Evolutionary conservation across 1,140 invertebrate genomes (phyloP).

Genomic region (Physella acuta): DNA sequence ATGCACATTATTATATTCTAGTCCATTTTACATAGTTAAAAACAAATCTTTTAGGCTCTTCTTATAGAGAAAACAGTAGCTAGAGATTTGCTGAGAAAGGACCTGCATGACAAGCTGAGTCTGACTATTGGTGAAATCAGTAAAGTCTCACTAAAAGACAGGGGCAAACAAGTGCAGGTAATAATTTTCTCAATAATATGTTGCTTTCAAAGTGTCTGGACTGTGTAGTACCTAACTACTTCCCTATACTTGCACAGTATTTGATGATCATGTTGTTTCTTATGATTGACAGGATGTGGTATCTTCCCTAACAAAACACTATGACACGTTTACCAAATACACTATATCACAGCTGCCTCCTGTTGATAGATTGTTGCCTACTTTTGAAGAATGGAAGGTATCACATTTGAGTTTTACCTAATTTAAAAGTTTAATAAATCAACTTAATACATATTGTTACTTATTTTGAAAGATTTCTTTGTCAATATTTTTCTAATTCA

Average conservation of each 20-base stretch:
- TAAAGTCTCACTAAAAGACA: constrained; percentile 8
- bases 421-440: background rate
- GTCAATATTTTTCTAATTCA: background rate
- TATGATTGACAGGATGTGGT: constrained; percentile 13
- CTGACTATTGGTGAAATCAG: constrained; percentile 15
- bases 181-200: too few species aligned
- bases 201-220: too few species aligned
- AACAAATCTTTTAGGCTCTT: constrained; percentile 7
- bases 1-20: background rate
- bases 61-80: constrained; percentile 12
- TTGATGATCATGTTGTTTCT: too few species aligned
- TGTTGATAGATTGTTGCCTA: constrained; percentile 8
- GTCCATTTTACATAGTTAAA: background rate
- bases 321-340: constrained; percentile 10
- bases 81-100: background rate
- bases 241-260: too few species aligned
- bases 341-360: background rate
- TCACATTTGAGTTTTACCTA: background rate
- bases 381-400: constrained; percentile 27
- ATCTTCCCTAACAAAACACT: constrained; percentile 14
- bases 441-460: background rate
- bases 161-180: constrained; percentile 25
- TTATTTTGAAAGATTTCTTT: background rate
- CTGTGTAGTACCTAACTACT: too few species aligned
- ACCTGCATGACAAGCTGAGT: constrained; percentile 12